These are phyloP conservation scores for Sardinella longiceps DNA, from an alignment of 2,797 vertebrate species.

Conservation along the genomic window DNA sequence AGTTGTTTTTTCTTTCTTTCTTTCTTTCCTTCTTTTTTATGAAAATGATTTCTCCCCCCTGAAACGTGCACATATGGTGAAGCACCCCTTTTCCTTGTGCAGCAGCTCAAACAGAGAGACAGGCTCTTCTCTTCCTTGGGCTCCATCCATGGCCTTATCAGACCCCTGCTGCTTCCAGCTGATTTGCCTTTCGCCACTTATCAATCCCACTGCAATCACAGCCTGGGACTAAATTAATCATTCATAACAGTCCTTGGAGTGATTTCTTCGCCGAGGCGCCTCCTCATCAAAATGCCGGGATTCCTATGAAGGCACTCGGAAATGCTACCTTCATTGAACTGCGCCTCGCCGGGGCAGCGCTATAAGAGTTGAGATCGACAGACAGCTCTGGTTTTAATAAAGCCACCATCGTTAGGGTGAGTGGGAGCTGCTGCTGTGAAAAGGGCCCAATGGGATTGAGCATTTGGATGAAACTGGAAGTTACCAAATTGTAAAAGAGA, in stretches of 20 bases:
- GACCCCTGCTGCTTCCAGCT: conserved; percentile 48
- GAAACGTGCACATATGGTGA: not conserved
- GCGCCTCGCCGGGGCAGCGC: not conserved
- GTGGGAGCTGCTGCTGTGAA: not conserved
- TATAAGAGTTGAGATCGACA: not conserved
- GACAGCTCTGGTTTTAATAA: not conserved
- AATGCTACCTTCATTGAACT: not conserved
- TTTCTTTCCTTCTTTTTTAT: too few species aligned
- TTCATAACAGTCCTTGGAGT: conserved; percentile 32
- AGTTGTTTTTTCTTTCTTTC: not conserved
- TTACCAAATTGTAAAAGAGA: not conserved
- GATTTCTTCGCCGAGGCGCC: conserved; percentile 33
- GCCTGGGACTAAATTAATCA: conserved; percentile 43
- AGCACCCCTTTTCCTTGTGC: not conserved
- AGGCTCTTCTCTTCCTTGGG: conserved; percentile 28
- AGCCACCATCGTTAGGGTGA: not conserved
- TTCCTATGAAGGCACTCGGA: conserved; percentile 22
- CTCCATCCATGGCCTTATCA: conserved; percentile 40
- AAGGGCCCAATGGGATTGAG: not conserved
- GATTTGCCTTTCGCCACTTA: conserved; percentile 55
- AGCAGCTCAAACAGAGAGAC: not conserved
- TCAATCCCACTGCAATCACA: conserved; percentile 53
- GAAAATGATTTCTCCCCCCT: not conserved
- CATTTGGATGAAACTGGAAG: not conserved
- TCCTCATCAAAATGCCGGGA: conserved; percentile 27